Percentiles rank a stretch among this genome's conserved stretches.
phyloP scores from a whole-genome alignment of 1,140 invertebrate species.

The Temnothorax nylanderi region DNA sequence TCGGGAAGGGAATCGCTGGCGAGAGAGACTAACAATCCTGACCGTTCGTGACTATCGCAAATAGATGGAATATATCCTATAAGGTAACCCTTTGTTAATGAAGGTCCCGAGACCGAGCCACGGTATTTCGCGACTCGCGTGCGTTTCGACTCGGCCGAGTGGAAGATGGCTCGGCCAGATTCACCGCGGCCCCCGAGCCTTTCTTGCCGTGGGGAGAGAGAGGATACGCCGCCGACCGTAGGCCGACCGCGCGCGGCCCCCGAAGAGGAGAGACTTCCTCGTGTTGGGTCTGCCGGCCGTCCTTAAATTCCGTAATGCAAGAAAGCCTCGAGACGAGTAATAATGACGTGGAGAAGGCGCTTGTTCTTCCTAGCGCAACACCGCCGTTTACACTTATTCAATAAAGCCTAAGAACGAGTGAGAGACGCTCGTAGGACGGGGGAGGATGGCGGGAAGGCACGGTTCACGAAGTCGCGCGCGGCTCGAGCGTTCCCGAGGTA shows the following conservation, averaged over 20 bases:
- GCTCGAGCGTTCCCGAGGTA: background rate
- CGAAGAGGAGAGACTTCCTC: slow-evolving; percentile 56
- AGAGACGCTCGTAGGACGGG: background rate
- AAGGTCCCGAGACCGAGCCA: slow-evolving; percentile 52
- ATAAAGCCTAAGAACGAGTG: slow-evolving; percentile 52
- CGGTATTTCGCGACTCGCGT: slow-evolving; percentile 71
- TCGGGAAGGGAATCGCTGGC: slow-evolving; percentile 59
- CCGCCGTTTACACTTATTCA: slow-evolving; percentile 65
- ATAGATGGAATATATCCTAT: slow-evolving; percentile 75
- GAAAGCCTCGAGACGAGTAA: slow-evolving; percentile 63
- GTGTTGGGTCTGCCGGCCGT: slow-evolving; percentile 40
- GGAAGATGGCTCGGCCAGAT: slow-evolving; percentile 70
- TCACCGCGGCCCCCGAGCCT: slow-evolving; percentile 36
- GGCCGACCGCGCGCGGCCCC: slow-evolving; percentile 23
- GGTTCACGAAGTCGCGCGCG: background rate
- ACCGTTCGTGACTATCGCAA: slow-evolving; percentile 73
- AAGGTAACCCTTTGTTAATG: slow-evolving; percentile 74
- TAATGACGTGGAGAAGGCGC: slow-evolving; percentile 52
- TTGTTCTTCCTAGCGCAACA: slow-evolving; percentile 56
- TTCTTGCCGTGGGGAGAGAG: slow-evolving; percentile 42
- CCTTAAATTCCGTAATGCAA: slow-evolving; percentile 66
- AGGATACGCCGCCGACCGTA: slow-evolving; percentile 27
- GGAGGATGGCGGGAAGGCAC: background rate
- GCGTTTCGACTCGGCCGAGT: slow-evolving; percentile 63
- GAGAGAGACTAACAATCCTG: slow-evolving; percentile 65